phyloP scores from a whole-genome alignment of 2,113 vertebrate genomes.

The Ctenomys sociabilis region DNA sequence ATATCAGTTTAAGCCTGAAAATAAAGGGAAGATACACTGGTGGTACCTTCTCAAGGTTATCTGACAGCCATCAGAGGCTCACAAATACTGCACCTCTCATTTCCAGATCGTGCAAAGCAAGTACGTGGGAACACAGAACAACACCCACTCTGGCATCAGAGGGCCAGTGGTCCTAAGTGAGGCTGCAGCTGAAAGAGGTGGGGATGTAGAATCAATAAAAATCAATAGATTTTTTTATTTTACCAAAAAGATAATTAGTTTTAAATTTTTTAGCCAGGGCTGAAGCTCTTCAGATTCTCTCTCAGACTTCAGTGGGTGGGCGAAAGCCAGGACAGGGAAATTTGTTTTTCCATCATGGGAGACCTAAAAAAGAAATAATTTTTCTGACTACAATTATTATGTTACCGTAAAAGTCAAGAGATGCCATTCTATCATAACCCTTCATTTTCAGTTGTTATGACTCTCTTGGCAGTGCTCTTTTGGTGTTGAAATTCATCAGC shows the following conservation, averaged over 20 bases:
- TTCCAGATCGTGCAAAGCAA: slow-evolving; percentile 66
- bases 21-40: slow-evolving; percentile 64
- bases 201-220: slow-evolving; percentile 76
- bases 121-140: slow-evolving; percentile 71
- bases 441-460: slow-evolving; percentile 65
- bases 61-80: slow-evolving; percentile 65
- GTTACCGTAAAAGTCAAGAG: slow-evolving; percentile 32
- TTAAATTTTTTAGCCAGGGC: slow-evolving; percentile 76
- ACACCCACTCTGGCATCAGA: slow-evolving; percentile 76
- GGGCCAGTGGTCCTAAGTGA: slow-evolving; percentile 78
- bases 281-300: slow-evolving; percentile 62
- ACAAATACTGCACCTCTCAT: slow-evolving; percentile 50
- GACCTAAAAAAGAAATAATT: slow-evolving; percentile 60
- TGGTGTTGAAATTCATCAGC: background rate
- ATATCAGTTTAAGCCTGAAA: slow-evolving; percentile 45
- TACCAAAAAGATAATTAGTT: slow-evolving; percentile 82
- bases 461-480: slow-evolving; percentile 64
- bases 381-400: slow-evolving; percentile 41
- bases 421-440: slow-evolving; percentile 51
- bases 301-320: slow-evolving; percentile 67
- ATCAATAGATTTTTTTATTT: slow-evolving; percentile 73
- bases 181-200: slow-evolving; percentile 78
- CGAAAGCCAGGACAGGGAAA: slow-evolving; percentile 47
- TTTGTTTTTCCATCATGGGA: slow-evolving; percentile 67
- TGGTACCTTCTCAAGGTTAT: slow-evolving; percentile 65